Percentiles rank a stretch among this genome's conserved stretches.
These are phyloP conservation scores for Pygoscelis antarcticus DNA, from an alignment of 2,113 vertebrate species.

Conservation along the genomic window DNA sequence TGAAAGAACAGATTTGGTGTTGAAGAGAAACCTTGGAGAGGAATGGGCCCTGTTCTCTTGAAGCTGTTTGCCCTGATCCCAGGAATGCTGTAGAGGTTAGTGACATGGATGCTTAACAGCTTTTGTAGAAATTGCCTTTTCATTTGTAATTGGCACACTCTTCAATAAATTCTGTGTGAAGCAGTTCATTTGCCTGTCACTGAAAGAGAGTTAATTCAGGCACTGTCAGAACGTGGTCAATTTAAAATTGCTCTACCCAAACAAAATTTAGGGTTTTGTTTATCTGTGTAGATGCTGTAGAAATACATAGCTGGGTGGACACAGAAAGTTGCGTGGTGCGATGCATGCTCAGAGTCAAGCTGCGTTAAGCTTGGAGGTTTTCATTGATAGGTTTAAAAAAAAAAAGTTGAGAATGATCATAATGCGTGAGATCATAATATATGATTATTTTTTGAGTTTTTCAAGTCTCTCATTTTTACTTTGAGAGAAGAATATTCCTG, in stretches of 20 bases:
- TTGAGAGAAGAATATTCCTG: background rate
- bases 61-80: conserved; percentile 38
- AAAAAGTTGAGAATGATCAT: background rate
- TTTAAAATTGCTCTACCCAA: background rate
- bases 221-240: background rate
- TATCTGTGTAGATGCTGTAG: background rate
- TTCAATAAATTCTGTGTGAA: background rate
- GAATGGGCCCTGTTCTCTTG: conserved; percentile 45
- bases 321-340: background rate
- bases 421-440: background rate
- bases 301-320: background rate
- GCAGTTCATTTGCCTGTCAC: background rate
- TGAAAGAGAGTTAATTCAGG: background rate
- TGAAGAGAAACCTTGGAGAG: conserved; percentile 26
- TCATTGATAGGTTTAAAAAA: background rate
- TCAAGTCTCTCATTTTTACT: background rate
- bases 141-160: background rate
- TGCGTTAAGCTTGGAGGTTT: background rate
- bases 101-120: background rate
- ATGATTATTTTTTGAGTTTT: background rate
- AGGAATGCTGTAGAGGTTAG: conserved; percentile 61
- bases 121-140: conserved; percentile 10
- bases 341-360: background rate
- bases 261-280: background rate
- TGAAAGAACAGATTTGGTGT: conserved; percentile 19